Base-by-base conservation (phyloP, 2,888 invertebrate species). In the Melanargia galathea region DNA sequence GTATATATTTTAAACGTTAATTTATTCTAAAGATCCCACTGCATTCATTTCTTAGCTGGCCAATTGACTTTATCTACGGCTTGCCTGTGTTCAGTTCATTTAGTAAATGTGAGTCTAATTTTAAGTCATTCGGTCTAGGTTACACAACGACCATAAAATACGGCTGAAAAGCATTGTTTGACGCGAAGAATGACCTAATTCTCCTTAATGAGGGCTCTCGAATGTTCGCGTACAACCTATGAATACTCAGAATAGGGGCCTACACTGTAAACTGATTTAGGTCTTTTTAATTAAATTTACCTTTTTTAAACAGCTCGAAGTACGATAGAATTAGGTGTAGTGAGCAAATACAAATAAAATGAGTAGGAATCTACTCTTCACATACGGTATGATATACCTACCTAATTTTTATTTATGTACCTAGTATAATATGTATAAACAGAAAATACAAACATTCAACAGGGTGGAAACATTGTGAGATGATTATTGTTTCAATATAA, bases 1-100 rank as follows among this genome's bases (percentile, higher is more conserved):
- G 62, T 71, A 70, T 69, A 69, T 11, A 38, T 13, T 70, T 72
- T 54, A 64, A 64, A 63, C 62, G 57, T 59, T 61, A 65, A 59
- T 70, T 73, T 73, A 74, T 71, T 65, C 58, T 55, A 58, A 49
- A 62, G 67, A 67, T 74, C 71, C 69, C 71, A 71, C 71, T 71
- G 64, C 64, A 68, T 73, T 73, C 59, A 67, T 68, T 66, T 62
- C 60, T 64, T 65, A 55, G 64, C 65, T 67, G 67, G 67, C 59
- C 74, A 73, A 75, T 74, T 74, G 48, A 33, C 30, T 73, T 71
- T 67, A 69, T 69, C 63, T 65, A 65, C 48, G 63, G 40, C 43
- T 60, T 68, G 65, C 45, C 48, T 52, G 63, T 68, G 65, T 65
- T 60, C 67, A 66, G 70, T 72, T 70, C 65, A 69, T 72, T 74